Conservation (phyloP, 2,797 vertebrate genomes). For the Lates japonicus region DNA sequence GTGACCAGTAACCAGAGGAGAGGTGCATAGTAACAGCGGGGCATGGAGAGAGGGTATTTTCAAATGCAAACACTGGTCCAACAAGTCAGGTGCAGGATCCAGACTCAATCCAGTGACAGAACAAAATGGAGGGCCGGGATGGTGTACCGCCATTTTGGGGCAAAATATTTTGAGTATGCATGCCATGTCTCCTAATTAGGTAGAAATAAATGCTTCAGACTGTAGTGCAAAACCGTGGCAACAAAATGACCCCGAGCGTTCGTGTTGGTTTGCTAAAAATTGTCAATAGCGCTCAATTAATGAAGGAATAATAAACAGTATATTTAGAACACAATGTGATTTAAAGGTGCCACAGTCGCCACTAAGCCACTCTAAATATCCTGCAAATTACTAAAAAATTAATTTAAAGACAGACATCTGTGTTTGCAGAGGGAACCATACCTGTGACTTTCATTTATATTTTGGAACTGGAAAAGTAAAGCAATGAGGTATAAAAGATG, state of each 20-base stretch:
- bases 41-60: slow-evolving; percentile 72
- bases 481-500: slow-evolving; percentile 60
- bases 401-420: slow-evolving; percentile 75
- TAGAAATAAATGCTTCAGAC: slow-evolving; percentile 55
- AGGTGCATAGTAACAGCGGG: slow-evolving; percentile 79
- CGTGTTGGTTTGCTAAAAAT: slow-evolving; percentile 39
- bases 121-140: slow-evolving; percentile 82
- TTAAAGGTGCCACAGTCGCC: slow-evolving; percentile 64
- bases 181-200: slow-evolving; percentile 66
- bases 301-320: slow-evolving; percentile 60
- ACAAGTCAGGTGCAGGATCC: slow-evolving; percentile 80
- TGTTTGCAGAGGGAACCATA: slow-evolving; percentile 67
- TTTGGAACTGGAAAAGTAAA: slow-evolving; percentile 75
- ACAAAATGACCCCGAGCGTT: slow-evolving; percentile 49
- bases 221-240: slow-evolving; percentile 44
- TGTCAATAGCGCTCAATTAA: slow-evolving; percentile 33
- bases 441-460: slow-evolving; percentile 73
- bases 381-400: slow-evolving; percentile 67
- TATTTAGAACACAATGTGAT: slow-evolving; percentile 43
- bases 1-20: slow-evolving; percentile 70
- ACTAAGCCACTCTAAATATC: slow-evolving; percentile 68
- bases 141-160: slow-evolving; percentile 82
- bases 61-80: slow-evolving; percentile 78
- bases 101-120: slow-evolving; percentile 72
- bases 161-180: slow-evolving; percentile 73